A percentile compares a stretch with the other conserved stretches of the same genome.
Conservation (phyloP, 2,113 vertebrate genomes). For the Campylorhamphus procurvoides region DNA sequence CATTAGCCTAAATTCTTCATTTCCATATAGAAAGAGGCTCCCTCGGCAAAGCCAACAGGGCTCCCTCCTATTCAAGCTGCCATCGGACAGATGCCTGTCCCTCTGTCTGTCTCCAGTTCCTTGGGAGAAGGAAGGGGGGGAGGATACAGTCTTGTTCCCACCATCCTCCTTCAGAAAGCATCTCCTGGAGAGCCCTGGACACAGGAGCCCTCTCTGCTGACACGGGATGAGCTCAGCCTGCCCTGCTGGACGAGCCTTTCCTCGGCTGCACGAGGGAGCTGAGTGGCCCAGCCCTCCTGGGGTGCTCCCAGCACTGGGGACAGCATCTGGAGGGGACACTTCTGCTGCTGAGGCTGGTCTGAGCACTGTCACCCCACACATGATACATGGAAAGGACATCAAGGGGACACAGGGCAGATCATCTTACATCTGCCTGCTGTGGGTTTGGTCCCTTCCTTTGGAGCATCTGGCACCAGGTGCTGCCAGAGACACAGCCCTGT, state of each 20-base stretch:
- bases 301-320: not conserved
- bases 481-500: not conserved
- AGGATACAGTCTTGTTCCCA: not conserved
- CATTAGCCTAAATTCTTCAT: slow-evolving; percentile 99
- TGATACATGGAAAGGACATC: not conserved
- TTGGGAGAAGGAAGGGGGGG: not conserved
- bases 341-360: not conserved
- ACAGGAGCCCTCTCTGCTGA: not conserved
- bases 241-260: not conserved
- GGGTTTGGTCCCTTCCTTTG: not conserved
- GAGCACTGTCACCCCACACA: not conserved
- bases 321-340: not conserved
- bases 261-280: rapidly evolving
- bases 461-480: not conserved
- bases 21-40: slow-evolving; percentile 99
- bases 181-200: not conserved
- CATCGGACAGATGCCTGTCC: slow-evolving; percentile 64
- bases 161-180: not conserved
- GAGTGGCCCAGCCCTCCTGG: not conserved
- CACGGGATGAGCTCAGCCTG: not conserved
- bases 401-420: not conserved
- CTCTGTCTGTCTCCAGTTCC: not conserved
- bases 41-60: slow-evolving; percentile 83
- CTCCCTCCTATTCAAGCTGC: slow-evolving; percentile 81
- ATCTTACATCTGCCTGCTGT: not conserved